These are phyloP conservation scores for Alligator mississippiensis DNA, from an alignment of 2,113 vertebrate genomes.

Conservation along the genomic window DNA sequence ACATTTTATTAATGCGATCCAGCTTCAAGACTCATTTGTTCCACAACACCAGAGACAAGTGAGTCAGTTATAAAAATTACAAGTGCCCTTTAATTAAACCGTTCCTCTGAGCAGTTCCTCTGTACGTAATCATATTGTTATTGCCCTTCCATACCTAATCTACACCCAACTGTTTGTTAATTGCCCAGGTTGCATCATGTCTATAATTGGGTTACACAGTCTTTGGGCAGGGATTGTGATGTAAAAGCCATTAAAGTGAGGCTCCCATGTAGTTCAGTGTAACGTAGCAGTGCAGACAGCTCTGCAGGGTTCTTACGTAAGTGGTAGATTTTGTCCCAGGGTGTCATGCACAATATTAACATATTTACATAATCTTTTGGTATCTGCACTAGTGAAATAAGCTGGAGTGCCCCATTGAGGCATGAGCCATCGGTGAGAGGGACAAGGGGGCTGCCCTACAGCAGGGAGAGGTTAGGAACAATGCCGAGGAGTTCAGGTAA, in stretches of 20 bases:
- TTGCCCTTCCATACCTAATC: background rate
- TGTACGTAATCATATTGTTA: background rate
- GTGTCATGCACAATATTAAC: too few relatives aligned
- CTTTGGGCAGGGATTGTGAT: fast-evolving
- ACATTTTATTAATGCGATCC: fast-evolving
- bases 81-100: fast-evolving
- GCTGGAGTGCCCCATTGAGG: too few relatives aligned
- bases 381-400: too few relatives aligned
- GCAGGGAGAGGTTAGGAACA: too few relatives aligned
- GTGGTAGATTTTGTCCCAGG: too few relatives aligned
- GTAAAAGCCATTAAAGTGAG: background rate
- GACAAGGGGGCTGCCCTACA: too few relatives aligned
- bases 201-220: background rate
- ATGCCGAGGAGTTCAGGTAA: too few relatives aligned
- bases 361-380: too few relatives aligned
- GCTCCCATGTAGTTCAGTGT: too few relatives aligned
- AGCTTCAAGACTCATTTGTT: fast-evolving
- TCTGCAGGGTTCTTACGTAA: too few relatives aligned
- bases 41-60: fast-evolving
- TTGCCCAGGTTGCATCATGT: fast-evolving
- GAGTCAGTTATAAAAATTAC: background rate
- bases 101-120: background rate
- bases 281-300: too few relatives aligned
- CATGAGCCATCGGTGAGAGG: too few relatives aligned
- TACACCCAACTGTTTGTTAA: background rate